Evolutionary conservation across 2,888 invertebrate species (phyloP).

Genomic region (Alviniconcha strummeri): DNA sequence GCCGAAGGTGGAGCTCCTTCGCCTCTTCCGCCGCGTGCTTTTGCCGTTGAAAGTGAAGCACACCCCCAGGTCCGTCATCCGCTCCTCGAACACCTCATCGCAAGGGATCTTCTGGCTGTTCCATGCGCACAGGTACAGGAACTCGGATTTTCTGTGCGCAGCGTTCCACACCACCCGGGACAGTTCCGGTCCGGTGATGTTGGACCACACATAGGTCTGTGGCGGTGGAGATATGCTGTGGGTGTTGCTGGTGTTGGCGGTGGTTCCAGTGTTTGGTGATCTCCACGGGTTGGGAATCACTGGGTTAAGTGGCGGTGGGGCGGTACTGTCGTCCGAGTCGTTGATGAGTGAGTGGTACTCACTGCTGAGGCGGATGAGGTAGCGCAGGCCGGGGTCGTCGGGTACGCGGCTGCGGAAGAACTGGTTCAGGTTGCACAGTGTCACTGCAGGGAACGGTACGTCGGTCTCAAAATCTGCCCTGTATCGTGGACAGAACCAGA

Average conservation of each 20-base stretch:
- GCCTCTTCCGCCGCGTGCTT: background rate
- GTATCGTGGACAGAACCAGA: background rate
- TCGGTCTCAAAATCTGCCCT: background rate
- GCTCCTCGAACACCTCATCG: background rate
- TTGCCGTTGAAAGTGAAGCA: slow-evolving; percentile 6
- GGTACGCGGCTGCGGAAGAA: background rate
- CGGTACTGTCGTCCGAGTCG: background rate
- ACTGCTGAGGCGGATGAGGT: background rate
- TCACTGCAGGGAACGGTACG: background rate
- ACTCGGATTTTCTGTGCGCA: background rate
- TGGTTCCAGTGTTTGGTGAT: background rate
- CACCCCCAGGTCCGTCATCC: background rate
- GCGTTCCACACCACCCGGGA: background rate
- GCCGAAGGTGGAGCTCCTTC: background rate
- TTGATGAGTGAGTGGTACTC: background rate
- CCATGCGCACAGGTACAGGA: background rate
- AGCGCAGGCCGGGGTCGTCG: background rate
- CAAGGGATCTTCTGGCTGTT: background rate
- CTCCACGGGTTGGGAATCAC: background rate
- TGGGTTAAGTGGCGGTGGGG: background rate
- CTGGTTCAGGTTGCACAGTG: background rate
- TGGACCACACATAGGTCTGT: background rate
- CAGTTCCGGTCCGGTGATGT: slow-evolving; percentile 2
- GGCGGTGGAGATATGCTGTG: background rate
- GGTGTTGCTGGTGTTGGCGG: background rate